These are phyloP conservation scores for Siderastrea siderea DNA, from an alignment of 92 coral and sea anemone genomes.

Conservation along the genomic window DNA sequence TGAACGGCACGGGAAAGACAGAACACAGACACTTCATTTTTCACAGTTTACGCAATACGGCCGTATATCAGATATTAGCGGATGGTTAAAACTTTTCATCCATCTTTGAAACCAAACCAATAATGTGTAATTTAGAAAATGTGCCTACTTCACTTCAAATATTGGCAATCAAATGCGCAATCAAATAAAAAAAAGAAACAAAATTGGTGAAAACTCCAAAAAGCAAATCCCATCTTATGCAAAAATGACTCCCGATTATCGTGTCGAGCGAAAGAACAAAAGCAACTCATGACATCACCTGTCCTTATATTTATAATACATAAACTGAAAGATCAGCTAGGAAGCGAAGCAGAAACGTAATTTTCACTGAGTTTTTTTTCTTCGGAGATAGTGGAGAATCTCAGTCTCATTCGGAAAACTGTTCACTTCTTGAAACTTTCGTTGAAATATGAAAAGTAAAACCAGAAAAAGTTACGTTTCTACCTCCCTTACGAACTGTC, in stretches of 20 bases:
- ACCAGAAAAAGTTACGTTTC: neutral
- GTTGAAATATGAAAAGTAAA: neutral
- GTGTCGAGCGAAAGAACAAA: no score
- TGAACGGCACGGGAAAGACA: no score
- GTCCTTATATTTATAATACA: neutral
- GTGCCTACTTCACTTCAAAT: neutral
- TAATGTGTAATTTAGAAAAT: neutral
- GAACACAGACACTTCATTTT: neutral
- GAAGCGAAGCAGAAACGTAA: neutral
- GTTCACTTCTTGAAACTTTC: neutral
- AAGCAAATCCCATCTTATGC: neutral
- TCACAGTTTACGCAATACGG: neutral
- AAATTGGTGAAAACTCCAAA: neutral
- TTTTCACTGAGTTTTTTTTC: neutral
- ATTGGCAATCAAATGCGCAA: slow-evolving; percentile 1
- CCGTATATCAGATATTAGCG: neutral
- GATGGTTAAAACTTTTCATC: neutral
- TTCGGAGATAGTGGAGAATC: neutral
- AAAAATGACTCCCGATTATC: neutral
- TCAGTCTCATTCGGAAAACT: neutral
- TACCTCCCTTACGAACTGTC: neutral
- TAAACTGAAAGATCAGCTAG: neutral
- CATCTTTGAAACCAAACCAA: neutral
- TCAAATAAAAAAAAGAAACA: neutral
- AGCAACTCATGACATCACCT: neutral